Evolutionary conservation across 2,797 vertebrate genomes (phyloP).

Genomic region (Molothrus aeneus): DNA sequence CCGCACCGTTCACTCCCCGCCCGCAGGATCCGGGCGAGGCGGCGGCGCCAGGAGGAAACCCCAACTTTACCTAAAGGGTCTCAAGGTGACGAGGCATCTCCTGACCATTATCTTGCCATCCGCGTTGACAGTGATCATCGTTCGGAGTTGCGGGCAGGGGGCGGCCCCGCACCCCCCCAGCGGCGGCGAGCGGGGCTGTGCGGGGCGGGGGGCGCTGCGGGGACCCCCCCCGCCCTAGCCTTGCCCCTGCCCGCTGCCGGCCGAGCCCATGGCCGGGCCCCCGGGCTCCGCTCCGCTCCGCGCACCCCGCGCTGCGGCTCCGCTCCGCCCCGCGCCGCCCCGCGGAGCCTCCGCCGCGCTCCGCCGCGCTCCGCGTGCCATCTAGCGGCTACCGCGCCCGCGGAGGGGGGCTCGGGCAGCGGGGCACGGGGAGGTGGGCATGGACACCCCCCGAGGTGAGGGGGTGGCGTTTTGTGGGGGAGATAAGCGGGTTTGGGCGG

Average conservation of each 20-base stretch:
- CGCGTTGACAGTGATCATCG: conserved; percentile 82
- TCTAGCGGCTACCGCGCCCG: background rate
- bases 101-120: conserved; percentile 94
- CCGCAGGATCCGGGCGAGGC: background rate
- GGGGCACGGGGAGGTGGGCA: fast-evolving
- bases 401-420: background rate
- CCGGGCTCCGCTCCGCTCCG: background rate
- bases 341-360: background rate
- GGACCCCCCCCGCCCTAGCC: background rate
- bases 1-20: background rate
- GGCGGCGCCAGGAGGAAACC: fast-evolving
- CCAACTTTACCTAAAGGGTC: conserved; percentile 93
- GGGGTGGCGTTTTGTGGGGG: background rate
- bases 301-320: background rate
- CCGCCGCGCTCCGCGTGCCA: background rate
- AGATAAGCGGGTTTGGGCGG: background rate
- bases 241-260: background rate
- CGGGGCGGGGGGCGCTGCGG: background rate
- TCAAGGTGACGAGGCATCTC: conserved; percentile 93
- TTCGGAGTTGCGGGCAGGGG: conserved; percentile 53
- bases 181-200: background rate
- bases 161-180: background rate
- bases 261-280: background rate
- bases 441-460: background rate
- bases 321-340: background rate